Conservation (phyloP, 1,140 invertebrate species). For the Anastrepha obliqua region DNA sequence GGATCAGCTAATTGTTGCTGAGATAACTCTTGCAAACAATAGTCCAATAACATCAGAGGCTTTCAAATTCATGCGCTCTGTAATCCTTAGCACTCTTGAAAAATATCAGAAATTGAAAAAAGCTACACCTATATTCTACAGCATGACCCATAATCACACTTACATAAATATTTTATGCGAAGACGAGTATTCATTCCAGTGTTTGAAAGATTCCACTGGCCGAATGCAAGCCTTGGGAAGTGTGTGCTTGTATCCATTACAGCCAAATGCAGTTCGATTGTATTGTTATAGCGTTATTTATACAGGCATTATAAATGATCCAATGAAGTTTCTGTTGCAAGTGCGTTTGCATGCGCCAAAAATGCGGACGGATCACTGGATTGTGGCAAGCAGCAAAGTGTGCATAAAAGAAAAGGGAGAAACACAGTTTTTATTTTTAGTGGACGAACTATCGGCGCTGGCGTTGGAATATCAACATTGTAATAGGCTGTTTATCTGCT, state of each 20-base stretch:
- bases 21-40: slow-evolving; percentile 31
- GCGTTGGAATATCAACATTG: slow-evolving; percentile 45
- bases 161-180: slow-evolving; percentile 54
- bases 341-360: slow-evolving; percentile 47
- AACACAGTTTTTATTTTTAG: slow-evolving; percentile 54
- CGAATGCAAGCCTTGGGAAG: neutral
- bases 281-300: slow-evolving; percentile 55
- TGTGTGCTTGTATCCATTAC: neutral
- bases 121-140: slow-evolving; percentile 38
- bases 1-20: slow-evolving; percentile 24
- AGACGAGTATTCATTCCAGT: slow-evolving; percentile 45
- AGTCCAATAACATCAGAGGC: neutral
- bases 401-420: neutral
- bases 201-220: slow-evolving; percentile 20
- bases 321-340: slow-evolving; percentile 38
- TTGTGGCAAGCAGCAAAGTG: slow-evolving; percentile 41
- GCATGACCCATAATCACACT: slow-evolving; percentile 1
- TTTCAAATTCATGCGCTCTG: slow-evolving; percentile 51
- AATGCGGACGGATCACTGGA: slow-evolving; percentile 53
- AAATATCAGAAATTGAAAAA: slow-evolving; percentile 35
- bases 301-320: slow-evolving; percentile 41
- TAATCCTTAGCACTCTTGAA: slow-evolving; percentile 31
- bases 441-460: slow-evolving; percentile 55
- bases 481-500: slow-evolving; percentile 45
- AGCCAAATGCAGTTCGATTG: neutral